Conservation (phyloP, 2,888 invertebrate genomes). For the Netelia fuscicornis region DNA sequence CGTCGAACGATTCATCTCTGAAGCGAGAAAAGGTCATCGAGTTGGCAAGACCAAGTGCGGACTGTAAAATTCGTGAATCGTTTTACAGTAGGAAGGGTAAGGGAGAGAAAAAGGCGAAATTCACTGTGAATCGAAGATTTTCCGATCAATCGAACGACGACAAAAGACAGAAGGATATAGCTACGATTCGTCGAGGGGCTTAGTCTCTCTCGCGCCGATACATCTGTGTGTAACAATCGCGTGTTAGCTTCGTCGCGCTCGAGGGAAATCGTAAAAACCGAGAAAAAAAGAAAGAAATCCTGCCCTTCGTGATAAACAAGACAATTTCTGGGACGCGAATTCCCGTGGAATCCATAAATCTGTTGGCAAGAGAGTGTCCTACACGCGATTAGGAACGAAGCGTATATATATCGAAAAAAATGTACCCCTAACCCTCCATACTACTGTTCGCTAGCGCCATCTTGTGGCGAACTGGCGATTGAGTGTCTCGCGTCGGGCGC, state of each 20-base stretch:
- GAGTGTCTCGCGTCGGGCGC: conserved; percentile 54
- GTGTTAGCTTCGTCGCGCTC: conserved; percentile 35
- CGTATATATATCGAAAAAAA: conserved; percentile 42
- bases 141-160: conserved; percentile 69
- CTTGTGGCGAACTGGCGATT: conserved; percentile 64
- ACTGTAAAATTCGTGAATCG: conserved; percentile 49
- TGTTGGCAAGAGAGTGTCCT: conserved; percentile 49
- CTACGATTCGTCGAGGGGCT: conserved; percentile 37
- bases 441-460: conserved; percentile 56
- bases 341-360: conserved; percentile 84
- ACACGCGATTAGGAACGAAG: conserved; percentile 69
- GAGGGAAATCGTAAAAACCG: conserved; percentile 68
- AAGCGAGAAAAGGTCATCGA: conserved; percentile 14
- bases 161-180: conserved; percentile 52
- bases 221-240: conserved; percentile 10
- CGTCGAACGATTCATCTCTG: background rate
- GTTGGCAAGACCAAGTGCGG: conserved; percentile 16
- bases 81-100: conserved; percentile 25
- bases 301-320: conserved; percentile 81
- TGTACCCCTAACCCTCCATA: background rate
- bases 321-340: conserved; percentile 81
- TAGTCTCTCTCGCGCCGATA: conserved; percentile 2
- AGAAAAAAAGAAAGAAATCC: conserved; percentile 65
- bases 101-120: conserved; percentile 16
- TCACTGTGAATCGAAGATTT: conserved; percentile 62